These are phyloP conservation scores for Argopecten irradians DNA, from an alignment of 1,140 invertebrate species.

Conservation along the genomic window DNA sequence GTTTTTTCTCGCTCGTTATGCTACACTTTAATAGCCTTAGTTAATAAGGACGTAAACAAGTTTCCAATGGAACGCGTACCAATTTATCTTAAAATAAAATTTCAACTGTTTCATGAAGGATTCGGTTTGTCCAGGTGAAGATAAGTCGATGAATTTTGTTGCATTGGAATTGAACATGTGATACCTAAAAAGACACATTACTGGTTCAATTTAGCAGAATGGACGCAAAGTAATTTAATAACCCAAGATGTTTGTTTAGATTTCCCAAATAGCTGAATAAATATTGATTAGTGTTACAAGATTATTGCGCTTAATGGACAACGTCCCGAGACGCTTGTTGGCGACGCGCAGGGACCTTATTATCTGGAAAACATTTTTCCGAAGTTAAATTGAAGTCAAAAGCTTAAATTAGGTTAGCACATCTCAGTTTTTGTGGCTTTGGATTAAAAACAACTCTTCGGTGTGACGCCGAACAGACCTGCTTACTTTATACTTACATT, in stretches of 20 bases:
- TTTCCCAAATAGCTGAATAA: background rate
- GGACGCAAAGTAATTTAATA: background rate
- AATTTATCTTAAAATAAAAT: no score
- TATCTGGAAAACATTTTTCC: background rate
- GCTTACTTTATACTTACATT: no score
- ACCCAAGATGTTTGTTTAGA: background rate
- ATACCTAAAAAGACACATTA: background rate
- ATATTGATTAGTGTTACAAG: background rate
- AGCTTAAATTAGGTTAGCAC: background rate
- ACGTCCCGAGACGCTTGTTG: background rate
- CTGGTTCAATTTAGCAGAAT: background rate
- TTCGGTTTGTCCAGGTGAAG: no score
- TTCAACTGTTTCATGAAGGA: no score
- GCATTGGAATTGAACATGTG: background rate
- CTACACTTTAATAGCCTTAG: no score
- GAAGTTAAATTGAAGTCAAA: slow-evolving; percentile 23
- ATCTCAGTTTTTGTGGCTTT: background rate
- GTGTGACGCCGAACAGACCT: background rate
- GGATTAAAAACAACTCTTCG: background rate
- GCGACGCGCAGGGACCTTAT: background rate
- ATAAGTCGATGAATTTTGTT: background rate
- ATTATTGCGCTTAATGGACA: background rate
- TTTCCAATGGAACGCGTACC: no score
- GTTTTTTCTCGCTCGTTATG: no score
- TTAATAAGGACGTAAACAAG: no score